phyloP scores from a whole-genome alignment of 2,113 vertebrate genomes.

The Pseudorectes ferrugineus region DNA sequence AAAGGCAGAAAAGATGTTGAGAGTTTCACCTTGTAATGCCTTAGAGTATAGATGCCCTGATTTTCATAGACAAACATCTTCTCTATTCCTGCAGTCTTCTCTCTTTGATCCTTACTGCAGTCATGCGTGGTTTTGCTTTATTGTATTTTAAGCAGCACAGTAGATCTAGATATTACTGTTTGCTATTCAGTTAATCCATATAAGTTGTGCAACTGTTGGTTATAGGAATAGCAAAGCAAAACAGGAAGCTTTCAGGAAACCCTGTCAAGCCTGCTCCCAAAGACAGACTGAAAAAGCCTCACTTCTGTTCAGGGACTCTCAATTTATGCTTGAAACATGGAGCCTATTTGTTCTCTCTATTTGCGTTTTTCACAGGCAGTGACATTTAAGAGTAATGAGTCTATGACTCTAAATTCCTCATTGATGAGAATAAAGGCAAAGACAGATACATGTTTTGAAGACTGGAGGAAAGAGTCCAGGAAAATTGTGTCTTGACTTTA shows the following conservation, averaged over 20 bases:
- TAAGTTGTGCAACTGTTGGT: not conserved
- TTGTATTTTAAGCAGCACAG: not conserved
- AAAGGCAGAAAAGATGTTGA: not conserved
- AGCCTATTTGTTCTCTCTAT: not conserved
- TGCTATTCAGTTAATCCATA: not conserved
- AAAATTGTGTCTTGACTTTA: conserved; percentile 43
- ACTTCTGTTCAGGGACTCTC: not conserved
- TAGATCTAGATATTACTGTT: not conserved
- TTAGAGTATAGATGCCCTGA: not conserved
- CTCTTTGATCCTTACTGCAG: not conserved
- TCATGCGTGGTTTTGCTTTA: not conserved
- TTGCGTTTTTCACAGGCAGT: not conserved
- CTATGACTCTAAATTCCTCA: conserved; percentile 50
- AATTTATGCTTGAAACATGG: not conserved
- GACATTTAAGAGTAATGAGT: not conserved
- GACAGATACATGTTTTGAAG: conserved; percentile 26
- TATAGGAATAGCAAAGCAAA: not conserved
- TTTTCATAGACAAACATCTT: not conserved
- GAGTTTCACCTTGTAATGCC: not conserved
- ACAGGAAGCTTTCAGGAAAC: not conserved
- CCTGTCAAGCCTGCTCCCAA: not conserved
- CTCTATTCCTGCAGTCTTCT: not conserved
- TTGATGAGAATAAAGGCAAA: conserved; percentile 46
- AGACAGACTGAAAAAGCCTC: not conserved
- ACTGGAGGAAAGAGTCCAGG: conserved; percentile 33